Base-by-base conservation (phyloP, 2,888 invertebrate genomes). In the Ligdia adustata region DNA sequence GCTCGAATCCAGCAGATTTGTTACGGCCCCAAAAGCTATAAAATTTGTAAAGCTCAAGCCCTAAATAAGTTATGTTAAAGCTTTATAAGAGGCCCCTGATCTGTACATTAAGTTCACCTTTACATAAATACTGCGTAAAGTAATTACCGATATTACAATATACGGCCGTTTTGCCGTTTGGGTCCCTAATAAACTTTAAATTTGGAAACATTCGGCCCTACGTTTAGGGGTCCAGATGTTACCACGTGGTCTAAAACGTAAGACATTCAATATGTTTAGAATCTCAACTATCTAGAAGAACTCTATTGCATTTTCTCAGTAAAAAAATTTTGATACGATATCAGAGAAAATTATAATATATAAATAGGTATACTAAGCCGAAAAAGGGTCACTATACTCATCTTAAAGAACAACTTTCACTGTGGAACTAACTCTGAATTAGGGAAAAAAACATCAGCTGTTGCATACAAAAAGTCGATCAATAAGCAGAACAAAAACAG, bases 161-260 rank as follows among this genome's bases (percentile, higher is more conserved):
- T 71, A 70, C 58, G 64, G 55, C 35, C 58, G 52, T 62, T 62
- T 53, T 56, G 59, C 56, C 57, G 52, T 49, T 55, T 44, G 65
- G 72, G 65, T 60, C 68, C 71, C 69, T 66, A 71, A 73, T 75
- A 77, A 78, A 79, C 69, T 77, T 79, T 72, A 75, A 75, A 74
- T 72, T 75, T 74, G 62, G 69, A 69, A 73, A 71, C 72, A 72
- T 75, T 77, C 64, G 66, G 69, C 70, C 72, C 70, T 76, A 71
- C 72, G 68, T 67, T 57, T 64, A 65, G 44, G 60, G 63, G 67
- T 59, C 68, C 75, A 77, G 72, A 69, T 75, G 73, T 71, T 74
- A 59, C 64, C 44, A 46, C 46, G 58, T 54, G 66, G 64, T 46
- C 6, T 37, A 62, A 58, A 55, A 35, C 1, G 58, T 16, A 42